Conservation (phyloP, 2,797 vertebrate genomes). For the Microcaecilia unicolor region DNA sequence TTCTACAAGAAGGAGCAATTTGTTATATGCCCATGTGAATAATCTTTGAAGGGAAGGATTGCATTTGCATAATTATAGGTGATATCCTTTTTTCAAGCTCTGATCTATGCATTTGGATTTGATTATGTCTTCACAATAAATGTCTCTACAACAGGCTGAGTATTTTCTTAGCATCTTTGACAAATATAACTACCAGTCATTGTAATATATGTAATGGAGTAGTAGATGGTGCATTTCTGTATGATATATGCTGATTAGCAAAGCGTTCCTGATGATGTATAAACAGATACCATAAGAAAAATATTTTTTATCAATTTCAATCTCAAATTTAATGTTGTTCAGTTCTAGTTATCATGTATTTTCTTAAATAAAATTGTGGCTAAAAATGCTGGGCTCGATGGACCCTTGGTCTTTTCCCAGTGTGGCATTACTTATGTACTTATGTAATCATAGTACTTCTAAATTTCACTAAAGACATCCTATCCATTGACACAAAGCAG, state of each 20-base stretch:
- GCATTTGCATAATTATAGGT: neutral
- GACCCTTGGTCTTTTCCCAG: too few species aligned
- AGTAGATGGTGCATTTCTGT: neutral
- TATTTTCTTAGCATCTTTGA: neutral
- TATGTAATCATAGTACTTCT: too few species aligned
- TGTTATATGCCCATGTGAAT: neutral
- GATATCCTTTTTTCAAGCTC: neutral
- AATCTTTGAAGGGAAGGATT: neutral
- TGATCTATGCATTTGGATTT: neutral
- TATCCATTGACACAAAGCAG: too few species aligned
- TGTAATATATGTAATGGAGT: neutral
- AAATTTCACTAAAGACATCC: too few species aligned
- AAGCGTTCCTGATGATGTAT: neutral
- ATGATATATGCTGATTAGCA: neutral
- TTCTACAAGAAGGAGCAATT: neutral
- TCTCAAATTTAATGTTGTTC: neutral
- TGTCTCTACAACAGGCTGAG: neutral
- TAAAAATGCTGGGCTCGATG: too few species aligned
- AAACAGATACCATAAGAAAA: neutral
- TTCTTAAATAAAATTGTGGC: neutral
- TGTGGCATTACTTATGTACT: too few species aligned
- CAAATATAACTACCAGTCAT: neutral
- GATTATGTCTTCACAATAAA: neutral
- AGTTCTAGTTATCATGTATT: too few species aligned
- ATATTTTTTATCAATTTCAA: neutral